Percentiles rank a stretch among this genome's conserved stretches.
phyloP scores from a whole-genome alignment of 2,888 invertebrate genomes.

The Baccha elongata region DNA sequence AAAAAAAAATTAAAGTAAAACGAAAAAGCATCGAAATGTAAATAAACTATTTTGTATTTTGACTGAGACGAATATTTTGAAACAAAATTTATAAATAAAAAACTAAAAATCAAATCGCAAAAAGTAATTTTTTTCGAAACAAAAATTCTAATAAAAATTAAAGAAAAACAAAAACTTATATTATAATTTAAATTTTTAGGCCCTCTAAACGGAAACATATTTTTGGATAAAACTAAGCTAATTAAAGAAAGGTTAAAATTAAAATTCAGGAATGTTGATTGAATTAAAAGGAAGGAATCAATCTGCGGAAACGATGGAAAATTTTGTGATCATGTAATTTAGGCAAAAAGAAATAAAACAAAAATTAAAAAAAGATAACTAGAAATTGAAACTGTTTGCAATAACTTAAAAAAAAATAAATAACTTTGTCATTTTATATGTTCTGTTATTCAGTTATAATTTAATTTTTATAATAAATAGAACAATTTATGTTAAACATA shows the following conservation, averaged over 20 bases:
- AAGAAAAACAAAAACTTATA: constrained; percentile 24
- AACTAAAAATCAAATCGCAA: constrained; percentile 56
- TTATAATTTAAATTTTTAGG: constrained; percentile 67
- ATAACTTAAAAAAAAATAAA: constrained; percentile 51
- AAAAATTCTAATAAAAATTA: constrained; percentile 29
- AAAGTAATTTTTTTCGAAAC: constrained; percentile 16
- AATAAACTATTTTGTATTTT: constrained; percentile 73
- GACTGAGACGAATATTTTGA: constrained; percentile 70
- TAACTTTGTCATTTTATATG: constrained; percentile 24
- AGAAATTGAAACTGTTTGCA: constrained; percentile 57
- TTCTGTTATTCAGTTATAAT: constrained; percentile 49
- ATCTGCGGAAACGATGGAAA: constrained; percentile 70
- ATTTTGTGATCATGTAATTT: constrained; percentile 74
- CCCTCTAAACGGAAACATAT: constrained; percentile 64
- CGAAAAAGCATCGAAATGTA: constrained; percentile 74
- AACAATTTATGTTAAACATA: constrained; percentile 71
- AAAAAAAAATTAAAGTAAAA: constrained; percentile 43
- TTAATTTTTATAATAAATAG: constrained; percentile 53
- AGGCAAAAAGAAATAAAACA: constrained; percentile 60
- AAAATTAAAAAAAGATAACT: constrained; percentile 34
- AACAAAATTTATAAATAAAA: constrained; percentile 66
- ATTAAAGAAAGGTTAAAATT: constrained; percentile 22
- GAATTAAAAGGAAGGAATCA: constrained; percentile 55
- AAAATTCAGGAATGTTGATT: constrained; percentile 70
- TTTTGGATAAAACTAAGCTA: constrained; percentile 68